Evolutionary conservation across 2,113 vertebrate species (phyloP).

Genomic region (Boulengeromyrus knoepffleri): DNA sequence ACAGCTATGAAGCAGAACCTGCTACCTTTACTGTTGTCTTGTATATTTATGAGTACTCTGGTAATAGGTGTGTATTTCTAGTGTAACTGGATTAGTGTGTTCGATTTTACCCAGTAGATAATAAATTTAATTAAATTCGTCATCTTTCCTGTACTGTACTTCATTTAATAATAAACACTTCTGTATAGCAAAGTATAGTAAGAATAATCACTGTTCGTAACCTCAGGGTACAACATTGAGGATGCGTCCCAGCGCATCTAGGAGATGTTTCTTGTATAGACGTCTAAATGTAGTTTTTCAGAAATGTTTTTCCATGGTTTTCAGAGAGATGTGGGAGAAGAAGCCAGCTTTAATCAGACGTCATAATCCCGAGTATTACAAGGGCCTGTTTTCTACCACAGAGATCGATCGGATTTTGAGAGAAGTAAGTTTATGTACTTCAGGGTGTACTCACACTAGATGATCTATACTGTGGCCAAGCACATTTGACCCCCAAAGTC

Average conservation of each 20-base stretch:
- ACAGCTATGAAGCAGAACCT: neutral
- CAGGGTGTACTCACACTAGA: neutral
- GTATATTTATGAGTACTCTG: neutral
- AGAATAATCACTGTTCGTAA: neutral
- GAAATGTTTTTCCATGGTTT: neutral
- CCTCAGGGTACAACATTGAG: too few species aligned
- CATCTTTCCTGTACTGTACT: neutral
- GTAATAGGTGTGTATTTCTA: neutral
- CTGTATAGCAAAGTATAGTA: neutral
- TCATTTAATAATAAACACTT: neutral
- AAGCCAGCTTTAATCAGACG: slow-evolving; percentile 75
- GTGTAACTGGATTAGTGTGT: neutral
- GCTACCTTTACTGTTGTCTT: neutral
- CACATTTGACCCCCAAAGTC: neutral
- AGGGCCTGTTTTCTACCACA: slow-evolving; percentile 82
- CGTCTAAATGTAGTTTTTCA: neutral
- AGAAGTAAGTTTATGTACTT: slow-evolving; percentile 42
- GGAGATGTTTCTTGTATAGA: neutral
- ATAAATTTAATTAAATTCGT: neutral
- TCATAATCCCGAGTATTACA: slow-evolving; percentile 71
- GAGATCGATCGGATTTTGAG: slow-evolving; percentile 79
- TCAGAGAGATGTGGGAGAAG: slow-evolving; percentile 80
- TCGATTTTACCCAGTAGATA: neutral
- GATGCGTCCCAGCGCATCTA: too few species aligned
- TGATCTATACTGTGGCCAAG: neutral